These are phyloP conservation scores for Heloderma charlesbogerti DNA, from an alignment of 2,113 vertebrate genomes.

Conservation along the genomic window DNA sequence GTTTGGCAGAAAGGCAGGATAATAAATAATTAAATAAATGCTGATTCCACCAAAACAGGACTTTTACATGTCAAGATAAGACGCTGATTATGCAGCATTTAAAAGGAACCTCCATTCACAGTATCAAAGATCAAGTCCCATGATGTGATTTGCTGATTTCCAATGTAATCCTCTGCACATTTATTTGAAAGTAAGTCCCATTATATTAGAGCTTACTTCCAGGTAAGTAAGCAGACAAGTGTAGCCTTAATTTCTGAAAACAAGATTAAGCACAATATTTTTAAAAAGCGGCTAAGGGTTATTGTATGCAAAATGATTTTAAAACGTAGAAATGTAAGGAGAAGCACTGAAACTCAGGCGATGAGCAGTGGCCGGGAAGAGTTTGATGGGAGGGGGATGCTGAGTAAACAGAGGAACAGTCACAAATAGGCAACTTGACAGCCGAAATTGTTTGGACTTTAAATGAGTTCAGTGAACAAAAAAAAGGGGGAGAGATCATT, in stretches of 20 bases:
- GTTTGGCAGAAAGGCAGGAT: no score
- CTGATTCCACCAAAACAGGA: accelerated
- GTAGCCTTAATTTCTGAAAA: slow-evolving; percentile 26
- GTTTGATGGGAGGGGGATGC: slow-evolving; percentile 46
- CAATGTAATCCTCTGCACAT: no score
- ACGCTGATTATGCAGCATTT: neutral
- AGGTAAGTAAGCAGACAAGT: neutral
- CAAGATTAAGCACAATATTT: slow-evolving; percentile 22
- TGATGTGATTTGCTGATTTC: neutral
- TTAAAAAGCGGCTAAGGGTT: slow-evolving; percentile 27
- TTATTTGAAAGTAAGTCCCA: neutral
- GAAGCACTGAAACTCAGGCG: slow-evolving; percentile 60
- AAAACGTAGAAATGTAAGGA: slow-evolving; percentile 28
- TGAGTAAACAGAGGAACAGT: slow-evolving; percentile 65
- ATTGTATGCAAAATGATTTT: slow-evolving; percentile 11
- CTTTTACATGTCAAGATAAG: neutral
- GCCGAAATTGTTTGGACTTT: slow-evolving; percentile 73
- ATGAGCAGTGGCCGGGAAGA: slow-evolving; percentile 68
- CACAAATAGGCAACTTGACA: slow-evolving; percentile 73
- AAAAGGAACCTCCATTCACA: neutral
- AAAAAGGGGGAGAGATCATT: slow-evolving; percentile 75
- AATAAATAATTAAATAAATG: no score
- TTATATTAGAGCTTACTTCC: neutral
- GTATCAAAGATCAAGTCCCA: slow-evolving; percentile 36
- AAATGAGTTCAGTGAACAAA: slow-evolving; percentile 74